These are phyloP conservation scores for Antechinus flavipes DNA, from an alignment of 2,113 vertebrate species.

Conservation along the genomic window DNA sequence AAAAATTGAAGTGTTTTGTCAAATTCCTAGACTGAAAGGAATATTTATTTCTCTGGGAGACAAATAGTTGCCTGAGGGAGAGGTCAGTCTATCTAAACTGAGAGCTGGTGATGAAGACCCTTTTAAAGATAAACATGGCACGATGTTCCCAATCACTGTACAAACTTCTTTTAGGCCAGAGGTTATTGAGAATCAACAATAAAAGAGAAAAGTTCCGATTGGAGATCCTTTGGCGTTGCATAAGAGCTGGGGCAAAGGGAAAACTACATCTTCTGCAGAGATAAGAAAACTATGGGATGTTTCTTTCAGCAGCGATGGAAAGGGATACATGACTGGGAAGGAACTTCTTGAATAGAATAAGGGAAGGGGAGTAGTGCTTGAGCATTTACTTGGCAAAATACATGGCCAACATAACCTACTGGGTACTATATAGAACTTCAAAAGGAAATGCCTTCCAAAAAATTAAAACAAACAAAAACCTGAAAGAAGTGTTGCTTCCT, in stretches of 20 bases:
- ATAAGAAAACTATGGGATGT: background rate
- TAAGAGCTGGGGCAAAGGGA: background rate
- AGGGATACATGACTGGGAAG: background rate
- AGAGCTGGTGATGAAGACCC: background rate
- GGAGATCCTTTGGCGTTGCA: background rate
- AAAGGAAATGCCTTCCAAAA: background rate
- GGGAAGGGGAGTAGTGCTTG: background rate
- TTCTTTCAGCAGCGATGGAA: background rate
- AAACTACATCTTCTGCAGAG: background rate
- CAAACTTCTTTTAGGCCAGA: background rate
- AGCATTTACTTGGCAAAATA: background rate
- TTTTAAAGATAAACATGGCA: background rate
- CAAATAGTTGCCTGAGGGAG: background rate
- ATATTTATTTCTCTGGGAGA: background rate
- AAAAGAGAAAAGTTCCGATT: background rate
- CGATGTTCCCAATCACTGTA: background rate
- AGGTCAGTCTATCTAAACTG: background rate
- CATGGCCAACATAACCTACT: background rate
- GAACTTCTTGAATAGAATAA: background rate
- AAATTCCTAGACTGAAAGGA: background rate
- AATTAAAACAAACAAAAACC: background rate
- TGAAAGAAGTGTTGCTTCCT: background rate
- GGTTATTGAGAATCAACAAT: background rate
- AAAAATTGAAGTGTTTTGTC: background rate
- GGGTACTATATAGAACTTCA: background rate